These are phyloP conservation scores for Rambutsinella grinnellia DNA, from an alignment of 2,888 invertebrate species.

Conservation along the genomic window DNA sequence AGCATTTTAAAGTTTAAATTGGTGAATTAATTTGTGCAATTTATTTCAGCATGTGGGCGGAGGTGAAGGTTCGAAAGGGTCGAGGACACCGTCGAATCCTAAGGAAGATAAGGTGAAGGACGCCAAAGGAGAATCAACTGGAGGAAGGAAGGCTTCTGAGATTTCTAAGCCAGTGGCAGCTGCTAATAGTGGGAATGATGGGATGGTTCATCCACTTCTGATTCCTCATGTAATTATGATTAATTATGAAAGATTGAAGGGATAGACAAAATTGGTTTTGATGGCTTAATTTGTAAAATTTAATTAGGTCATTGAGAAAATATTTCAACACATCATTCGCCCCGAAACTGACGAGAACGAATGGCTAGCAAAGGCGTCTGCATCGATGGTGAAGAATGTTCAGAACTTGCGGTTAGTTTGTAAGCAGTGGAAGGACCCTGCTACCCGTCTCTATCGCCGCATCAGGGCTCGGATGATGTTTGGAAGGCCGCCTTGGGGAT, in stretches of 20 bases:
- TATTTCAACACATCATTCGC: slow-evolving; percentile 20
- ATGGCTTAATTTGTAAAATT: neutral
- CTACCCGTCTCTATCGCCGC: slow-evolving; percentile 23
- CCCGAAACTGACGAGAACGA: neutral
- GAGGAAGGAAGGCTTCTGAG: neutral
- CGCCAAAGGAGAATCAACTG: neutral
- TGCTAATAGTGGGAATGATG: neutral
- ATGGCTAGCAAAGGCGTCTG: neutral
- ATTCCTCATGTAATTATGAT: slow-evolving; percentile 35
- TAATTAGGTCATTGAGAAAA: slow-evolving; percentile 24
- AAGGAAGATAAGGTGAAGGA: neutral
- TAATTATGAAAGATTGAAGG: too few species aligned
- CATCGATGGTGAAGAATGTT: neutral
- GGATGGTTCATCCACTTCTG: slow-evolving; percentile 24
- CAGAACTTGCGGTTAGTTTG: slow-evolving; percentile 21
- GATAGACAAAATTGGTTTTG: neutral
- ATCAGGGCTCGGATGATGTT: neutral
- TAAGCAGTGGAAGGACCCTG: slow-evolving; percentile 29
- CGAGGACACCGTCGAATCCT: neutral
- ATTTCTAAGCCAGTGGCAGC: neutral
- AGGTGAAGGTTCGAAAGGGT: slow-evolving; percentile 11
- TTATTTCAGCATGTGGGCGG: neutral
- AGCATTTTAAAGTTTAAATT: neutral
- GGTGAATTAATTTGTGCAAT: neutral
- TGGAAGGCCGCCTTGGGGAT: neutral